A percentile compares a stretch with the other conserved stretches of the same genome.
Conservation (phyloP, 2,888 invertebrate genomes). For the Cryptus armator region DNA sequence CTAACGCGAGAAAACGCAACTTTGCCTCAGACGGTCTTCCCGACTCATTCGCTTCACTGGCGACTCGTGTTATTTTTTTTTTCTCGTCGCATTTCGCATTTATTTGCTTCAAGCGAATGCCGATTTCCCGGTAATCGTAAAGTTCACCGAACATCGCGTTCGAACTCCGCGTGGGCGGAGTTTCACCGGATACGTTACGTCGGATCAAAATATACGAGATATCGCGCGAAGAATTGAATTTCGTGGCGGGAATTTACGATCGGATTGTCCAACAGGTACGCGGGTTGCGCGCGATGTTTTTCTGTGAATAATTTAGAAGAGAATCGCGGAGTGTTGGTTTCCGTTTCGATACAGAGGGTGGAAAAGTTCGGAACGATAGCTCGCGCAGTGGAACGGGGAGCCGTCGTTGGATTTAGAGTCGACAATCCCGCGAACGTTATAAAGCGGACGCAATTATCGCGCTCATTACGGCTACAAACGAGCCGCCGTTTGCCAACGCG, state of each 20-base stretch:
- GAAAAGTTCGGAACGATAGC: neutral
- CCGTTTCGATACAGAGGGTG: neutral
- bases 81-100: conserved; percentile 16
- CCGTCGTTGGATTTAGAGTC: neutral
- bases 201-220: conserved; percentile 17
- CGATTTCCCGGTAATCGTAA: conserved; percentile 47
- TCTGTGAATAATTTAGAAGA: conserved; percentile 46
- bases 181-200: conserved; percentile 7
- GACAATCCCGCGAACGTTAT: conserved; percentile 37
- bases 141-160: conserved; percentile 25
- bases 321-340: neutral
- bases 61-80: conserved; percentile 54
- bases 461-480: conserved; percentile 79
- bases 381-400: neutral
- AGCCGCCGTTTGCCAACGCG: conserved; percentile 76
- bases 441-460: conserved; percentile 76
- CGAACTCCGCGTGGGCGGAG: conserved; percentile 17
- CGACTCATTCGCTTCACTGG: conserved; percentile 44
- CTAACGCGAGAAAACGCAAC: conserved; percentile 55
- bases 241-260: conserved; percentile 23
- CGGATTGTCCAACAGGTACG: neutral
- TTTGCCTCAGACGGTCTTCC: conserved; percentile 9
- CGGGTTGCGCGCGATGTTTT: neutral
- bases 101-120: conserved; percentile 1
- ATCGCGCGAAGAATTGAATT: neutral